Percentiles rank a stretch among this genome's conserved stretches.
phyloP scores from a whole-genome alignment of 2,113 vertebrate species.

The Perccottus glenii region DNA sequence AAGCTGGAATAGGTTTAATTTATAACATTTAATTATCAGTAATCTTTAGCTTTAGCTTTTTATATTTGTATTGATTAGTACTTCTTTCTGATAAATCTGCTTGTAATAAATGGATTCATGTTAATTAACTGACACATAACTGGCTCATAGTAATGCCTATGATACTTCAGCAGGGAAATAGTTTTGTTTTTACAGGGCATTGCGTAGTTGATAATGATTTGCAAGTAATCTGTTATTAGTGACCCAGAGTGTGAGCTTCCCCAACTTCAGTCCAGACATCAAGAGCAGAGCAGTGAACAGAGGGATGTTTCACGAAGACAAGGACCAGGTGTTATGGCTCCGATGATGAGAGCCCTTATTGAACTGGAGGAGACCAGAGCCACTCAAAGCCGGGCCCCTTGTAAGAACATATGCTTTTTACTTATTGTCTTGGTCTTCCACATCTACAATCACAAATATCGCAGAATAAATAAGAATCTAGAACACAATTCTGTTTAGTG shows the following conservation, averaged over 20 bases:
- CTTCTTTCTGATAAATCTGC: too few relatives aligned
- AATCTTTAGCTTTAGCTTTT: background rate
- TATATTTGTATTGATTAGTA: too few relatives aligned
- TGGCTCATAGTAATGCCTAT: too few relatives aligned
- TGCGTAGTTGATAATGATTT: background rate
- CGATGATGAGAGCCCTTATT: slow-evolving; percentile 89
- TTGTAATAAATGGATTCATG: too few relatives aligned
- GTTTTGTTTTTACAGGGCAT: too few relatives aligned
- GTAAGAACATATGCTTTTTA: slow-evolving; percentile 56
- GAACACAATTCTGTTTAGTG: too few relatives aligned
- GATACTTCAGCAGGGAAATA: too few relatives aligned
- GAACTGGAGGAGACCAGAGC: slow-evolving; percentile 88
- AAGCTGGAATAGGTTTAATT: slow-evolving; percentile 34
- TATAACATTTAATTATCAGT: background rate
- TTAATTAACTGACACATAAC: too few relatives aligned
- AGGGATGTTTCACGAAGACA: slow-evolving; percentile 71
- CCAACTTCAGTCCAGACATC: slow-evolving; percentile 29
- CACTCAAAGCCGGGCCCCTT: slow-evolving; percentile 84
- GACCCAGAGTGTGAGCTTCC: slow-evolving; percentile 60
- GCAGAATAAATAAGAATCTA: too few relatives aligned
- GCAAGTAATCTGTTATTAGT: background rate
- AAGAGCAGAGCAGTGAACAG: slow-evolving; percentile 27
- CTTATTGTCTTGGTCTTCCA: slow-evolving; percentile 34
- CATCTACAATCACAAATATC: background rate
- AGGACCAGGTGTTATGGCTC: slow-evolving; percentile 74